Base-by-base conservation (phyloP, 1,140 invertebrate species). In the Tetramorium simillimum region DNA sequence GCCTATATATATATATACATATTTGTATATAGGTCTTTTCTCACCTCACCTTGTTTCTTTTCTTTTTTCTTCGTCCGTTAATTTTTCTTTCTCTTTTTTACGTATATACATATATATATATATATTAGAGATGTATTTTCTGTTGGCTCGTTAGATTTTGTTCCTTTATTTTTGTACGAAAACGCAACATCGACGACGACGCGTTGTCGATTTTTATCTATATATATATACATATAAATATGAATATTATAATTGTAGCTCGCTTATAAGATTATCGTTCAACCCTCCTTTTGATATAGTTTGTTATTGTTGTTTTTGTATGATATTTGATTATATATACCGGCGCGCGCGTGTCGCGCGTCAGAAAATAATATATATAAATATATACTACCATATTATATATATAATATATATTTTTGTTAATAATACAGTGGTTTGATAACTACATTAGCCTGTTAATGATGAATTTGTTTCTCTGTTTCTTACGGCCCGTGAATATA, bases 231-330 rank as follows among this genome's bases (percentile, higher is more conserved):
- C 60, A 89, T 75, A 87, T 72, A 87, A 75, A 86, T 67, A 60
- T 43, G 28, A 49, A 84, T 70, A 87, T 43, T 67, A 80, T 67
- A 80, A 56, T 72, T 72, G 37, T 82, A 86, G 76, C n/a, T 86
- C 37, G 76, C 85, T 86, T 86, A 72, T 60, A 78, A 69, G 76
- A 56, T 69, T 69, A 63, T 76, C 51, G 62, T 86, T 86, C 58
- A 73, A 37, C 12, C 28, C 90, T 92, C 91, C 94, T 93, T 93
- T 93, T 93, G 92, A 94, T 94, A 94, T 94, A 94, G 92, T 95
- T 94, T 94, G 92, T 94, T 94, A 94, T 94, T 93, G 93, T 95
- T 95, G 93, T 94, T 94, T 94, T 94, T 94, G 92, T 94, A 94
- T 93, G 89, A 93, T 92, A 92, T 92, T 93, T 94, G 90, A 93